A percentile compares a stretch with the other conserved stretches of the same genome.
These are phyloP conservation scores for Anodontia alba DNA, from an alignment of 2,888 invertebrate species.

Conservation along the genomic window DNA sequence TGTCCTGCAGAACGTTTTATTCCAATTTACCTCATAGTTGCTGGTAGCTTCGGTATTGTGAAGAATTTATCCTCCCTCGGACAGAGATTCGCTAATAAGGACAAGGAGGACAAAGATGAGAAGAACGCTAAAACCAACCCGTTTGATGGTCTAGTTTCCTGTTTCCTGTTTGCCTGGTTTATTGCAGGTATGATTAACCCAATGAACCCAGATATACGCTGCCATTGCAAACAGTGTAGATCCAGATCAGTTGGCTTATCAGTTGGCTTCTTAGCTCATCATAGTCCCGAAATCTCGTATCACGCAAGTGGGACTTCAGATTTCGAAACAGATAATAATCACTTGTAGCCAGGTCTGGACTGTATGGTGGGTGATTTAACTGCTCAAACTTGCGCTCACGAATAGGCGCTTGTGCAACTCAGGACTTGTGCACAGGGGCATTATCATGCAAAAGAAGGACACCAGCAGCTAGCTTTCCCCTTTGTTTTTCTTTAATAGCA, in stretches of 20 bases:
- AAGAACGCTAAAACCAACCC: conserved; percentile 76
- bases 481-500: too few relatives aligned
- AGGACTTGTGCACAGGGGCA: too few relatives aligned
- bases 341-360: too few relatives aligned
- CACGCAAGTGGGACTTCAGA: too few relatives aligned
- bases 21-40: conserved; percentile 89
- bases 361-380: too few relatives aligned
- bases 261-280: too few relatives aligned
- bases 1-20: conserved; percentile 89
- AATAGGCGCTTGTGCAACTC: too few relatives aligned
- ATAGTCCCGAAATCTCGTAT: too few relatives aligned
- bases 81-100: conserved; percentile 87
- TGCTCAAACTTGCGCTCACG: too few relatives aligned
- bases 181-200: conserved; percentile 87
- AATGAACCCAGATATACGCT: neutral
- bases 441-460: too few relatives aligned
- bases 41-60: conserved; percentile 88
- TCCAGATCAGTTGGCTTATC: neutral
- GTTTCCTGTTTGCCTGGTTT: conserved; percentile 89
- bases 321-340: too few relatives aligned
- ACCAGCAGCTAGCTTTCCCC: too few relatives aligned
- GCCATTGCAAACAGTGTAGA: neutral
- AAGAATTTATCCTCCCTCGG: conserved; percentile 88
- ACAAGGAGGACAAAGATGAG: conserved; percentile 82
- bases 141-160: conserved; percentile 75